phyloP scores from a whole-genome alignment of 2,888 invertebrate genomes.

The Mythimna albipuncta region DNA sequence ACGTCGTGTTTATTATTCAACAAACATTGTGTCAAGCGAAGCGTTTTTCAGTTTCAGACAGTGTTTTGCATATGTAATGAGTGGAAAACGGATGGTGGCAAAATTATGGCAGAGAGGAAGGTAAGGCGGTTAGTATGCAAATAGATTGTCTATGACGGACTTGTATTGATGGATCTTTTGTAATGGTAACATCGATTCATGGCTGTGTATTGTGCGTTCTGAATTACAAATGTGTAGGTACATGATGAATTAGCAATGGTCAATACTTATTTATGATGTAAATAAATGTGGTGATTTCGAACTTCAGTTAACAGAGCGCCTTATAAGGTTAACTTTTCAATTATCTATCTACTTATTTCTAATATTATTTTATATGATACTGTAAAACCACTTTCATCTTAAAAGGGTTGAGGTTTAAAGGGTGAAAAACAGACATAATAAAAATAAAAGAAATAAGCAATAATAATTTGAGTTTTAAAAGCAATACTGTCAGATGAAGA shows the following conservation, averaged over 20 bases:
- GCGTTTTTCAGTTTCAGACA: conserved; percentile 39
- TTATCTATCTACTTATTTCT: no score
- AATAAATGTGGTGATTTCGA: not conserved
- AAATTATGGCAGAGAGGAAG: conserved; percentile 28
- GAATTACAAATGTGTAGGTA: not conserved
- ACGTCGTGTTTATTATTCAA: conserved; percentile 46
- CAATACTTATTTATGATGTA: not conserved
- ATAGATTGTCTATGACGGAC: not conserved
- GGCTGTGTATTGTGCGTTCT: not conserved
- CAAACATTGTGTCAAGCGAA: conserved; percentile 30
- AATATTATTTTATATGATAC: no score
- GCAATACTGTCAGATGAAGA: no score
- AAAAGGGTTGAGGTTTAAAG: no score
- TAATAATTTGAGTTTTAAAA: no score
- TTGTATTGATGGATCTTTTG: conserved; percentile 17
- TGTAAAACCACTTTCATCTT: no score
- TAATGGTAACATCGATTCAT: conserved; percentile 1
- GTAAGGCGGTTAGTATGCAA: conserved; percentile 31
- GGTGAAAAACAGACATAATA: no score
- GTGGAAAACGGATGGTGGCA: conserved; percentile 32
- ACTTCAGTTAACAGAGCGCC: no score
- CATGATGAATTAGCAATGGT: not conserved
- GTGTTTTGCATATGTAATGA: conserved; percentile 53
- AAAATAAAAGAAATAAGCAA: no score
- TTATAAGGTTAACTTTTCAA: not conserved